Base-by-base conservation (phyloP, 2,113 vertebrate genomes). In the Microcebus jonahi region DNA sequence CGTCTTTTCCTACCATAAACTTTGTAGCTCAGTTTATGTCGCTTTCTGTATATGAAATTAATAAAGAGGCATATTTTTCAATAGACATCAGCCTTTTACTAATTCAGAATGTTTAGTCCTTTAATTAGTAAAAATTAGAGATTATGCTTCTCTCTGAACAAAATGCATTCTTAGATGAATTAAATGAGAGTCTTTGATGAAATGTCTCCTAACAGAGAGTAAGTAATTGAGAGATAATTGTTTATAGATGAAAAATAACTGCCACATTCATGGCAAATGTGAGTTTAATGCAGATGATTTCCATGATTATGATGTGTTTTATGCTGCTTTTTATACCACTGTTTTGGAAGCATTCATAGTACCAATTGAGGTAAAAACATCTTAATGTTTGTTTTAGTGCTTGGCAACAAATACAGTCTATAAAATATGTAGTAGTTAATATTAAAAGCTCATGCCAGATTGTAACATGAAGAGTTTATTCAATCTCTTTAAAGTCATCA, bases 201-300 rank as follows among this genome's bases (percentile, higher is more conserved):
- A 97, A 97, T 96, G 55, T 96, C 97, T 92, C 53, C 81, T 96
- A 91, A 97, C 95, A 97, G 95, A 95, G 77, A 96, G 73, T 97
- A 97, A 97, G 92, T 97, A 97, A 98, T 97, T 92, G 95, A 97
- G 95, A 97, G 92, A 96, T 97, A 97, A 97, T 98, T 98, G 94
- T 97, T 97, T 94, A 61, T 92, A 95, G 88, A 95, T 97, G 96
- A 97, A 97, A 96, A 97, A 97, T 97, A 97, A 97, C 93, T 96
- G 80, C 97, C 88, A 97, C 92, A 97, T 97, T 97, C 93, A 94
- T 88, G 85, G 96, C 67, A 97, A 97, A 97, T 97, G 95, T 93
- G 82, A 95, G 76, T 94, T 97, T 97, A 76, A 61, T 75, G 57
- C 55, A 97, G 96, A 98, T 97, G 93, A 93, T 90, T 91, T 79